phyloP scores from a whole-genome alignment of 2,797 vertebrate genomes.

The Lateolabrax maculatus region DNA sequence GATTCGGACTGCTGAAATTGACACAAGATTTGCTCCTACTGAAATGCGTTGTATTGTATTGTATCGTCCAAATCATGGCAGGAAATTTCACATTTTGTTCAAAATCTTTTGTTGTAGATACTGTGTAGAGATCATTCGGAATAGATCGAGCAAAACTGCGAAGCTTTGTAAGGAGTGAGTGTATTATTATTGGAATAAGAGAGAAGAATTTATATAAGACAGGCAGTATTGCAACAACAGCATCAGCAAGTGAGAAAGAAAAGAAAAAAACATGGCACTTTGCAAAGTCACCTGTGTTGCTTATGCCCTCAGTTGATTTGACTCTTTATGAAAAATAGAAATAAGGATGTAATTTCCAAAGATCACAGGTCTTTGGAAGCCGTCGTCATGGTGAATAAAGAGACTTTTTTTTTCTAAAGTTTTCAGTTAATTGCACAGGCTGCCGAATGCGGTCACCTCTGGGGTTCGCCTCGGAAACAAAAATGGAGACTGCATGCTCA shows the following conservation, averaged over 20 bases:
- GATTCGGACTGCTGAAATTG: not conserved
- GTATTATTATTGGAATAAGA: not conserved
- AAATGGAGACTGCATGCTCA: conserved; percentile 1
- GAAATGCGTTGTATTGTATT: not conserved
- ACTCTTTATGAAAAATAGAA: conserved; percentile 14
- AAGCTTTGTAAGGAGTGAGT: not conserved
- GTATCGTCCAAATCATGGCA: not conserved
- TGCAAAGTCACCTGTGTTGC: conserved; percentile 3
- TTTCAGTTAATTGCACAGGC: conserved; percentile 49
- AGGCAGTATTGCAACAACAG: not conserved
- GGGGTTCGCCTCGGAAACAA: conserved; percentile 3
- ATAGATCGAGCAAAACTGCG: not conserved
- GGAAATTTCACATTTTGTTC: not conserved
- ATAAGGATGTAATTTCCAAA: conserved; percentile 40
- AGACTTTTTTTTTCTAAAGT: not conserved
- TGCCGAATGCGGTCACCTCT: conserved; percentile 1
- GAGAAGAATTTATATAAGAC: not conserved
- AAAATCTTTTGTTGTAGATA: not conserved
- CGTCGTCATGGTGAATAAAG: conserved; percentile 37
- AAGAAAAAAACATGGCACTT: not conserved
- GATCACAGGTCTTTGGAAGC: conserved; percentile 50
- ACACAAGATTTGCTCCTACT: too few relatives aligned
- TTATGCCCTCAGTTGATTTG: conserved; percentile 1
- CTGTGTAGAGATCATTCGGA: not conserved
- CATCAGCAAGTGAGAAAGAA: not conserved